Evolutionary conservation across 2,113 vertebrate species (phyloP), one percentile per base, ranked within the genome.

Genomic region (Eretmochelys imbricata): DNA sequence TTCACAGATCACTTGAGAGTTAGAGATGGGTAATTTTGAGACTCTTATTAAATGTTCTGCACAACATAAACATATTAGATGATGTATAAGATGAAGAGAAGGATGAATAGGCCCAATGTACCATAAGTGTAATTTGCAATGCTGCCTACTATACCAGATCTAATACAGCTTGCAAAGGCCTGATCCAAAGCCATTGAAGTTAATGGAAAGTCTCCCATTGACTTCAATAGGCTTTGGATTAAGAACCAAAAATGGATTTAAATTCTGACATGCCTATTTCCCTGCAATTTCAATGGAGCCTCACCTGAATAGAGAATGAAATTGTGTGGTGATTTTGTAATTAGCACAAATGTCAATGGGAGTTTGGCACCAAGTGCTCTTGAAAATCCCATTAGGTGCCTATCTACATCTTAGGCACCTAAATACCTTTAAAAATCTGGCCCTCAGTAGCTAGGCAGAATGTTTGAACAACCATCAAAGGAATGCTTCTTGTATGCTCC

Each of bases 21-120:
- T 82, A 55, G 16, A 72, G 69, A 4, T 38, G 84, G 86, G 85
- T 8, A 83, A 91, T 65, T 96, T 84, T 78, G 50, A 84, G 72
- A 87, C 3, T 1, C 6, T 87, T 86, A 90, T 14, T 17, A 76
- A 87, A 10, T 53, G 5, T 14, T 85, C 62, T 65, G 54, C 42
- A 29, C n/a, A 82, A 91, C 8, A 19, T 27, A 72, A 94, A 90
- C 49, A 10, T 42, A 38, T 42, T n/a, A 42, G 78, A 35, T 17
- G 53, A 53, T 75, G 38, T 46, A 75, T 54, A 31, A 57, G 51
- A 80, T 89, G 24, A 46, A 48, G 51, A 13, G 95, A 65, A 54
- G 92, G 38, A 2, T 79, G 50, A 89, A 16, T 5, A 86, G 6
- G 20, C 69, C 17, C 54, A 84, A 69, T 46, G 59, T 82, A 48